These are phyloP conservation scores for Collichthys lucidus DNA, from an alignment of 2,113 vertebrate genomes.

Conservation along the genomic window DNA sequence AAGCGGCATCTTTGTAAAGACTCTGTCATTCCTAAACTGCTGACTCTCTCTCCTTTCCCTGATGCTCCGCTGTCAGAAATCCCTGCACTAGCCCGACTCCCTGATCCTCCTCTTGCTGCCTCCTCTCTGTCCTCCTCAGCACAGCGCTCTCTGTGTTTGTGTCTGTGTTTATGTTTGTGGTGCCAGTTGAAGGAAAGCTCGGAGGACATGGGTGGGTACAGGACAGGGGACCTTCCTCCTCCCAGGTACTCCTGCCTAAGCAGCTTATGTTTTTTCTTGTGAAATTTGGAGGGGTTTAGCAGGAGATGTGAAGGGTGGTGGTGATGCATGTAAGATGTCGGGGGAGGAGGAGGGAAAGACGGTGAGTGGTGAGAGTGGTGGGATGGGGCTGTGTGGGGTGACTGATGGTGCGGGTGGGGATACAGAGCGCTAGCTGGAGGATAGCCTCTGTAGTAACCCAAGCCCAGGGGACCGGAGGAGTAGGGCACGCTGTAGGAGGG, in stretches of 20 bases:
- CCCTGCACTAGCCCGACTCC: conserved; percentile 62
- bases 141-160: conserved; percentile 93
- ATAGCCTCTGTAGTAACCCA: conserved; percentile 96
- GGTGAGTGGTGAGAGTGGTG: conserved; percentile 90
- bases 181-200: conserved; percentile 99
- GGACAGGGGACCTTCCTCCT: conserved; percentile 90
- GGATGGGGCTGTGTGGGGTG: conserved; percentile 85
- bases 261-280: conserved; percentile 99
- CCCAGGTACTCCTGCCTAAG: conserved; percentile 94
- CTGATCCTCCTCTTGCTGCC: conserved; percentile 57
- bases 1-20: conserved; percentile 94
- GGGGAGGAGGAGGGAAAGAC: conserved; percentile 89
- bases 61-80: conserved; percentile 72
- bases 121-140: conserved; percentile 77
- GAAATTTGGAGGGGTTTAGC: conserved; percentile 96
- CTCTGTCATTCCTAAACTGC: conserved; percentile 85
- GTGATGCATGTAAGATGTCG: conserved; percentile 85
- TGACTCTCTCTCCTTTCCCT: conserved; percentile 75
- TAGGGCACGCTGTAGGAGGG: conserved; percentile 97
- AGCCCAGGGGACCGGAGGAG: conserved; percentile 93
- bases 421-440: conserved; percentile 93
- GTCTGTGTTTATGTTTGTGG: conserved; percentile 97
- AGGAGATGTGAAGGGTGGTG: conserved; percentile 92
- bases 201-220: conserved; percentile 93
- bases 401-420: conserved; percentile 89